Base-by-base conservation (phyloP, 2,797 vertebrate species). In the Chromobotia macracanthus region DNA sequence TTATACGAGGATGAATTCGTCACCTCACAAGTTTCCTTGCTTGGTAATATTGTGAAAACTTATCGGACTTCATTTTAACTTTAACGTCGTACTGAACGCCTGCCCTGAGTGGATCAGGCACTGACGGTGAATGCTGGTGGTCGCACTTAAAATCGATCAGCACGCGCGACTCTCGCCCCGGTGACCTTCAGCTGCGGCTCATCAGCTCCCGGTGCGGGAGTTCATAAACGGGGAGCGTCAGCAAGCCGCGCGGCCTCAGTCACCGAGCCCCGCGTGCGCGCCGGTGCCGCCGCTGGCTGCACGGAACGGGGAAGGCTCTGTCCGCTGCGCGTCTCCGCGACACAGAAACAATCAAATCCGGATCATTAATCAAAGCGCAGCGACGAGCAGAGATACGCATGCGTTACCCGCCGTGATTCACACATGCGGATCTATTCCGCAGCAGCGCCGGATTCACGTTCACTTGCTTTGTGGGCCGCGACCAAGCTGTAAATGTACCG, bases 211-310 rank as follows among this genome's bases (percentile, higher is more conserved):
- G 67, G 73, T 87, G 87, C 70, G 83, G 86, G 86, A 85, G 77
- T 79, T 69, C 70, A 79, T 18, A 51, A 80, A 71, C 31, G 65
- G 72, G 69, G 66, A 50, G 70, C 71, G 60, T 76, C 48, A n/a
- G 72, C 81, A 61, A 31, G 16, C 75, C 85, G 68, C 79, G 84
- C 88, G 92, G 92, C 93, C 93, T 94, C 84, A 82, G 92, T 91
- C 94, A 91, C 90, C 92, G 93, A 84, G 89, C 38, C 87, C 89
- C 21, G 91, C 87, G 90, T 93, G 90, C 80, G 80, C 31, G 66
- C 76, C 79, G 82, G 89, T 83, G 89, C 93, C 92, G 93, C 89
- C 91, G 78, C 88, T 88, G 89, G 91, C 89, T 83, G 74, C 85
- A 80, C 86, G 72, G 85, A 77, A 84, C 77, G 81, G 74, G 77